Conservation (phyloP, 2,888 invertebrate genomes). For the Aleiodes alternator region DNA sequence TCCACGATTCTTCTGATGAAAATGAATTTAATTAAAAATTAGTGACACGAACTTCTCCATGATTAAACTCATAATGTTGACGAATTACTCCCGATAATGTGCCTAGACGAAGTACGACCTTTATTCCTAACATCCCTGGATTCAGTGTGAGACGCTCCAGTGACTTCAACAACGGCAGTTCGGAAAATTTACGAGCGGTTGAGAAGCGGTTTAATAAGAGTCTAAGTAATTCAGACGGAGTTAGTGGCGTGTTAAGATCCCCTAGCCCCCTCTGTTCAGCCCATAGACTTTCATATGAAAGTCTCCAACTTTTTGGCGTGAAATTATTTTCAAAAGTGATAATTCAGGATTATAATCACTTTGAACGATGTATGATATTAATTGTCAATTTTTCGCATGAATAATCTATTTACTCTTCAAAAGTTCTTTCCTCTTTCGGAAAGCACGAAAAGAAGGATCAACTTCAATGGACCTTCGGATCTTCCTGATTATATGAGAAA, state of each 20-base stretch:
- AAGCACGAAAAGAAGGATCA: no score
- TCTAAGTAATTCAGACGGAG: slow-evolving; percentile 55
- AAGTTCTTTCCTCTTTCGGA: not conserved
- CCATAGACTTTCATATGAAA: not conserved
- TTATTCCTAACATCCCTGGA: slow-evolving; percentile 3
- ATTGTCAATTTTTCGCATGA: not conserved
- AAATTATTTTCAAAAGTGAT: slow-evolving; percentile 18
- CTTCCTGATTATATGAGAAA: no score
- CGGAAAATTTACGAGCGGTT: slow-evolving; percentile 57
- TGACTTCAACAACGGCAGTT: slow-evolving; percentile 54
- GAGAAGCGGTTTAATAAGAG: slow-evolving; percentile 58
- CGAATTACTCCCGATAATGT: slow-evolving; percentile 20
- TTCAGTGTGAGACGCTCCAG: slow-evolving; percentile 27
- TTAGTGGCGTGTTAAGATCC: slow-evolving; percentile 47
- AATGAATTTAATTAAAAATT: not conserved
- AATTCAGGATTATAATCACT: slow-evolving; percentile 8
- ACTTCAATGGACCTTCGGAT: not conserved
- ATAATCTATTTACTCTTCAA: not conserved
- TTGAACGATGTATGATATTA: slow-evolving; percentile 13
- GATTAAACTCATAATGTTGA: not conserved
- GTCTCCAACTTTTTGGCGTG: slow-evolving; percentile 6
- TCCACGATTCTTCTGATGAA: no score
- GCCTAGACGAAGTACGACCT: not conserved
- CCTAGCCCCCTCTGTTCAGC: slow-evolving; percentile 14
- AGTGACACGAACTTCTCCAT: no score